Conservation (phyloP, 2,888 invertebrate species). For the Melikaiella ostensackeni region DNA sequence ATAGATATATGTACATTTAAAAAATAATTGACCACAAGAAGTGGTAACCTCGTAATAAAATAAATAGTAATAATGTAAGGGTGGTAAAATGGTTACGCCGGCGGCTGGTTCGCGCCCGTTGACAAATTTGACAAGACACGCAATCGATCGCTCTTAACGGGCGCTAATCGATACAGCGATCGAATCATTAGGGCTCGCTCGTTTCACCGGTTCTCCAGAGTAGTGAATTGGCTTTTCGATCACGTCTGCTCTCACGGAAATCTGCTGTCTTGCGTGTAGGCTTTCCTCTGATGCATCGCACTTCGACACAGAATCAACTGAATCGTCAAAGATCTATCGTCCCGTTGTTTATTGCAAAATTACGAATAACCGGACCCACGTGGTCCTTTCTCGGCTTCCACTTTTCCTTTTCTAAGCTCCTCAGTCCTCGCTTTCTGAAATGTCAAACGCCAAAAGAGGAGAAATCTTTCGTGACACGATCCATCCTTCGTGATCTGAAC, state of each 20-base stretch:
- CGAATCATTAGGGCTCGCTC: constrained; percentile 70
- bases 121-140: constrained; percentile 76
- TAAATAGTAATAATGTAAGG: neutral
- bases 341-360: constrained; percentile 45
- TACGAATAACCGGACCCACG: constrained; percentile 50
- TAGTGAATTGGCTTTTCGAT: constrained; percentile 69
- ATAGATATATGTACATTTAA: too few relatives aligned
- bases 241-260: constrained; percentile 71
- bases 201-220: constrained; percentile 60
- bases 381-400: constrained; percentile 51
- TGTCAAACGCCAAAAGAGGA: constrained; percentile 48
- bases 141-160: constrained; percentile 72
- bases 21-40: neutral
- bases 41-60: neutral
- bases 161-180: constrained; percentile 75
- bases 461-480: constrained; percentile 51
- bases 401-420: constrained; percentile 20
- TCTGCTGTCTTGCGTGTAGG: constrained; percentile 53
- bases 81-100: constrained; percentile 23
- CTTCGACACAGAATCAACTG: constrained; percentile 50
- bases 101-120: constrained; percentile 68
- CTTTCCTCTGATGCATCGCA: constrained; percentile 48
- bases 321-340: constrained; percentile 52
- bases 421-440: constrained; percentile 26
- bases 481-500: constrained; percentile 31